Percentiles rank a stretch among this genome's conserved stretches.
These are phyloP conservation scores for Andrena marginata DNA, from an alignment of 2,888 invertebrate genomes.

Conservation along the genomic window DNA sequence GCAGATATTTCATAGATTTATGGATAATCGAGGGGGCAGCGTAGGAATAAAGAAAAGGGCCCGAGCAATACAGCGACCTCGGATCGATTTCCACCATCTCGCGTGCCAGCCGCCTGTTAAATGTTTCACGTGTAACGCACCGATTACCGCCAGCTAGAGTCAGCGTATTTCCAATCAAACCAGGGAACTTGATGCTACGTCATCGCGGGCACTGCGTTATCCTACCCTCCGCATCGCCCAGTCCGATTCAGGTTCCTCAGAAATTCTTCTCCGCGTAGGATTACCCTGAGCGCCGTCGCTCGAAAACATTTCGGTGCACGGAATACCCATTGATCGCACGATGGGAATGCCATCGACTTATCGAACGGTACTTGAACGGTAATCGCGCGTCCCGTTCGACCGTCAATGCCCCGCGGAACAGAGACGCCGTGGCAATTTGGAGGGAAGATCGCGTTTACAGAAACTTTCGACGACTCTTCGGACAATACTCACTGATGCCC, in stretches of 20 bases:
- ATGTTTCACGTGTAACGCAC: background rate
- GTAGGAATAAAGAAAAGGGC: background rate
- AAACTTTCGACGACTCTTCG: constrained; percentile 4
- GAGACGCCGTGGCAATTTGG: constrained; percentile 1
- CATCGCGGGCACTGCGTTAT: too few relatives aligned
- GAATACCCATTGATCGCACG: background rate
- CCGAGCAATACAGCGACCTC: background rate
- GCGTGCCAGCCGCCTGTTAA: background rate
- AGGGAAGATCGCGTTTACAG: constrained; percentile 8
- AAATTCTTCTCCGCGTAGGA: background rate
- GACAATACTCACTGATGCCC: background rate
- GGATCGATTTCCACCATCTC: constrained; percentile 12
- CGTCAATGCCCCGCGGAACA: background rate
- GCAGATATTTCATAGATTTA: constrained; percentile 51
- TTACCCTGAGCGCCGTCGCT: background rate
- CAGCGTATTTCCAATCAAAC: too few relatives aligned
- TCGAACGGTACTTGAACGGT: constrained; percentile 16
- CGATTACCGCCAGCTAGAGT: background rate
- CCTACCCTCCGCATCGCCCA: too few relatives aligned
- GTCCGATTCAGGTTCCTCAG: too few relatives aligned
- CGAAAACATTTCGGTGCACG: background rate
- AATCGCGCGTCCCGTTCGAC: constrained; percentile 5
- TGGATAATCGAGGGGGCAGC: constrained; percentile 7
- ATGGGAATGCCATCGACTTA: background rate
- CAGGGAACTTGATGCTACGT: too few relatives aligned